Evolutionary conservation across 2,113 vertebrate genomes (phyloP).

Genomic region (Ageneiosus marmoratus): DNA sequence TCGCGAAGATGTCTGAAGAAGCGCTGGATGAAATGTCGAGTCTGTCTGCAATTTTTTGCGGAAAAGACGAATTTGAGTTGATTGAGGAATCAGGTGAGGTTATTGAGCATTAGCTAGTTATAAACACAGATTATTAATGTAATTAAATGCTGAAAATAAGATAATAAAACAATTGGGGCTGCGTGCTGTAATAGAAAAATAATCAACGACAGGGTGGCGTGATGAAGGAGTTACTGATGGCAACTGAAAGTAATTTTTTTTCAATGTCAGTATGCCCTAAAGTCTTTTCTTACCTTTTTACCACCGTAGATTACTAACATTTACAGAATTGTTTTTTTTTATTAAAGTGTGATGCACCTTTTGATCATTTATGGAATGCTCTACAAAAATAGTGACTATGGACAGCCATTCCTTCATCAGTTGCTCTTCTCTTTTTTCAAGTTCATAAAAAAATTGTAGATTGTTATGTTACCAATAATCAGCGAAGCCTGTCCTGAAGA

Average conservation of each 20-base stretch:
- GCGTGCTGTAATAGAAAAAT: neutral
- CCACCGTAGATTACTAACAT: too few relatives aligned
- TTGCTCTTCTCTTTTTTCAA: too few relatives aligned
- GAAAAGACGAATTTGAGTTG: conserved; percentile 73
- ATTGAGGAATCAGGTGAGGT: conserved; percentile 77
- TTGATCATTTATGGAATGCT: too few relatives aligned
- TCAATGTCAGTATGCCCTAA: too few relatives aligned
- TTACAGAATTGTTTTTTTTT: too few relatives aligned
- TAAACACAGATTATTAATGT: neutral
- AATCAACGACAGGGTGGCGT: neutral
- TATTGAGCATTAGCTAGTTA: neutral
- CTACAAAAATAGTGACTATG: too few relatives aligned
- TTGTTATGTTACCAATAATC: neutral
- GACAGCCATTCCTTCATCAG: too few relatives aligned
- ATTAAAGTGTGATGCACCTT: too few relatives aligned
- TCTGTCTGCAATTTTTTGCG: conserved; percentile 78
- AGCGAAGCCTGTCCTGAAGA: neutral
- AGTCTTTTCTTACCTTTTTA: too few relatives aligned
- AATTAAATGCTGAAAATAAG: neutral
- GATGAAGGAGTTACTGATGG: too few relatives aligned
- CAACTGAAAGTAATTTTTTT: too few relatives aligned
- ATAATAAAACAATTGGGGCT: neutral
- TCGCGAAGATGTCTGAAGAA: conserved; percentile 62
- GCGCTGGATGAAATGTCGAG: conserved; percentile 74
- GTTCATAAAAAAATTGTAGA: too few relatives aligned